Percentiles rank a stretch among this genome's conserved stretches.
Evolutionary conservation across 2,888 invertebrate species (phyloP).

Genomic region (Acanthosepion pharaonis): DNA sequence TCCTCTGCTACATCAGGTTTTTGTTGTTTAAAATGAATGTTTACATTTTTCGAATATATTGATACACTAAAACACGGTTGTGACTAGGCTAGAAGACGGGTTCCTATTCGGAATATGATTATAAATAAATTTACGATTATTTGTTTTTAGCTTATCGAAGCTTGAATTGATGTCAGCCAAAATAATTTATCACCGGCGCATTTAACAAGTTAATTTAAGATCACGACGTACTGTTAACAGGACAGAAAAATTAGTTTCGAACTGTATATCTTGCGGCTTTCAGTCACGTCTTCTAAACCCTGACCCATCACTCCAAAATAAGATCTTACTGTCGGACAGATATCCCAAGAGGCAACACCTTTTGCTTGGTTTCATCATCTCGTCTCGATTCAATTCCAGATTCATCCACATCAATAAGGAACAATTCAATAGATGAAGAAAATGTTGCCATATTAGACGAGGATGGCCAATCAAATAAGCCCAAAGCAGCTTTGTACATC

Average conservation of each 20-base stretch:
- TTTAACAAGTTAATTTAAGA: neutral
- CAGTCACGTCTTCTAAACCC: neutral
- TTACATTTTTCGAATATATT: no score
- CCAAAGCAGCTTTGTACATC: neutral
- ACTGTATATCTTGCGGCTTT: neutral
- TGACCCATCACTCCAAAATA: constrained; percentile 25
- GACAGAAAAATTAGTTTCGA: neutral
- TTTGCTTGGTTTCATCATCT: constrained; percentile 1
- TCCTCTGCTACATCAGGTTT: no score
- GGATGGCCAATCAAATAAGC: neutral
- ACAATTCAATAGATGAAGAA: constrained; percentile 6
- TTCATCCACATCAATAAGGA: neutral
- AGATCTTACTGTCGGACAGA: neutral
- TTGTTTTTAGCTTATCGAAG: no score
- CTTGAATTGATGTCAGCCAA: no score
- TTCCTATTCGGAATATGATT: no score
- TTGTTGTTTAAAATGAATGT: no score
- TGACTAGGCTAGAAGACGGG: no score
- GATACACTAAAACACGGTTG: no score
- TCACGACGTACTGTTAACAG: neutral
- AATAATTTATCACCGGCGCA: neutral
- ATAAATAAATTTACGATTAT: no score
- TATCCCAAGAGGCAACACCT: constrained; percentile 21
- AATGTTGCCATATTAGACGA: neutral
- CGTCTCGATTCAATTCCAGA: neutral